Conservation (phyloP, 2,888 invertebrate genomes). For the Sinodicranocentrus sp. region DNA sequence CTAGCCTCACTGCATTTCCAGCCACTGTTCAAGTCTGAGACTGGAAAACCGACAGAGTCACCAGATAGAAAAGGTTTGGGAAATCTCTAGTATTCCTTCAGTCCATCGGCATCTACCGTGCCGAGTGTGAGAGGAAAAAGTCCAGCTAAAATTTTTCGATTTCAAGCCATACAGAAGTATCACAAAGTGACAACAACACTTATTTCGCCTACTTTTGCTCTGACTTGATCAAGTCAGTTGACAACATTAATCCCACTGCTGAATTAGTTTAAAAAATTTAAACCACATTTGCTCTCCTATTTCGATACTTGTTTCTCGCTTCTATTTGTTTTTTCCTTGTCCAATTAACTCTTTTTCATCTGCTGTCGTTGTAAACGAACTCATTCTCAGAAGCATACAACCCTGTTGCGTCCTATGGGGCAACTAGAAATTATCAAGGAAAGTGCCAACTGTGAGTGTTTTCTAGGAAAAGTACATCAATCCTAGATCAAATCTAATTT, state of each 20-base stretch:
- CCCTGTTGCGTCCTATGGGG: too few species aligned
- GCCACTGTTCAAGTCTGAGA: constrained; percentile 48
- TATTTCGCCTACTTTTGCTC: not conserved
- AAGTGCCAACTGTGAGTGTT: too few species aligned
- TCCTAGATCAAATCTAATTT: too few species aligned
- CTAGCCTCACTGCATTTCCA: constrained; percentile 43
- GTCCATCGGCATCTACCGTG: constrained; percentile 63
- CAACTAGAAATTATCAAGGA: too few species aligned
- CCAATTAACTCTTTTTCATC: too few species aligned
- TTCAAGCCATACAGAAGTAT: not conserved
- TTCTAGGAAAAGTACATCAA: too few species aligned
- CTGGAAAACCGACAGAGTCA: not conserved
- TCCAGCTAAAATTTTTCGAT: not conserved
- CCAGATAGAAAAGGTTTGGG: constrained; percentile 33
- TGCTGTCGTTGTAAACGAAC: too few species aligned
- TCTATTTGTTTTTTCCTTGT: too few species aligned
- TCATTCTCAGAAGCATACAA: too few species aligned
- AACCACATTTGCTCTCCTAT: not conserved
- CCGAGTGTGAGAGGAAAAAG: constrained; percentile 41
- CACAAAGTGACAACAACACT: not conserved
- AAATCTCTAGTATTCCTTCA: constrained; percentile 41
- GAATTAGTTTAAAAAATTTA: not conserved
- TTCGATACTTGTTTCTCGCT: too few species aligned
- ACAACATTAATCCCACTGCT: not conserved
- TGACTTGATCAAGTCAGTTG: not conserved